phyloP scores from a whole-genome alignment of 2,888 invertebrate species.

The Hyalella azteca region DNA sequence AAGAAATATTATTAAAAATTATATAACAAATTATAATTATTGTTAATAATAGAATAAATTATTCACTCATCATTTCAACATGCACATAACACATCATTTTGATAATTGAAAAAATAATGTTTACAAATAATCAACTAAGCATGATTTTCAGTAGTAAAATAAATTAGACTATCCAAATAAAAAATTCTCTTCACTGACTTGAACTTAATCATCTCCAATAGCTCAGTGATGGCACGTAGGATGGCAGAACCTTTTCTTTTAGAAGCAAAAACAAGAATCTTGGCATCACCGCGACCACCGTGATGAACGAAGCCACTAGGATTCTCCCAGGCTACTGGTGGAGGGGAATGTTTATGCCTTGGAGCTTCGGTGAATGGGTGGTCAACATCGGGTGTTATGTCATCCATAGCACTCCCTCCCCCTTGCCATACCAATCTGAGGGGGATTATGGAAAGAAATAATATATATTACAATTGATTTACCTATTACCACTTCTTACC shows the following conservation, averaged over 20 bases:
- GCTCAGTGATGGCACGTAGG: not conserved
- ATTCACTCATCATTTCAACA: too few species aligned
- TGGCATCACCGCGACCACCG: not conserved
- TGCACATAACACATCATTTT: too few species aligned
- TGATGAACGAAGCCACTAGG: not conserved
- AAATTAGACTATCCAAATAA: not conserved
- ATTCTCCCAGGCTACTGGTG: not conserved
- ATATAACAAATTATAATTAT: too few species aligned
- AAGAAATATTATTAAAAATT: too few species aligned
- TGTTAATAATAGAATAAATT: too few species aligned
- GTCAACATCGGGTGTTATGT: too few species aligned
- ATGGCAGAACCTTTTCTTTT: constrained; percentile 21
- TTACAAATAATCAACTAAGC: not conserved
- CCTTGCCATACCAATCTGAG: not conserved
- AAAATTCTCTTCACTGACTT: not conserved
- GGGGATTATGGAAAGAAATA: too few species aligned
- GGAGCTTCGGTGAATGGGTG: not conserved
- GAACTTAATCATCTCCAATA: constrained; percentile 1
- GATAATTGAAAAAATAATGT: too few species aligned
- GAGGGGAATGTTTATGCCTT: not conserved
- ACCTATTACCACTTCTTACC: too few species aligned
- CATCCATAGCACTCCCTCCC: not conserved
- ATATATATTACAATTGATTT: too few species aligned
- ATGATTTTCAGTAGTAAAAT: not conserved
- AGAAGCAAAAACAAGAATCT: constrained; percentile 5